Base-by-base conservation (phyloP, 2,888 invertebrate genomes). In the Bembecia ichneumoniformis region DNA sequence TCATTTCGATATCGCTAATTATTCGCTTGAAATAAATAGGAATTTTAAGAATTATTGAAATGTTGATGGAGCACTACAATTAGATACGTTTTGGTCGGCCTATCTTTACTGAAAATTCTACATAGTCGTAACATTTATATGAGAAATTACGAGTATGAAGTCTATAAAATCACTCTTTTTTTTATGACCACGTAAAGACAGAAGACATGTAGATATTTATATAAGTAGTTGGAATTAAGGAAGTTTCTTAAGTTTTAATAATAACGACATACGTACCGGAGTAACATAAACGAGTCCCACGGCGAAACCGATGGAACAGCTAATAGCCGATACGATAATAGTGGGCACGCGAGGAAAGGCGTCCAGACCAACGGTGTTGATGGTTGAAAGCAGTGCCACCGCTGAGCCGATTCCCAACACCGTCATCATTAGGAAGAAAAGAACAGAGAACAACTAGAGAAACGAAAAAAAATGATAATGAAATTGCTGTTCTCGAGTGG, bases 371-470 rank as follows among this genome's bases (percentile, higher is more conserved):
- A 92, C 89, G 0, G 92, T 91, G 64, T 93, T 91, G 52, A 92
- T 82, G 28, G 90, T 90, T 11, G 91, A 91, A 54, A 91, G 89
- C 9, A 94, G 80, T 0, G 93, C 93, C 28, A 93, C 92, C 4
- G 92, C 89, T 49, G 93, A 93, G 1, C 95, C 95, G 14, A 93
- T 83, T 10, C 94, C 95, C 52, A 95, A 83, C 2, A 93, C 92
- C 52, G 92, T 90, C 77, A 95, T 84, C 95, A 95, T 95, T 60
- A 93, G 80, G 87, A 95, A 95, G 82, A 95, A 95, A 11, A 94
- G 74, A 3, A 93, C 92, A 0, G 94, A 87, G 74, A 94, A 95
- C 34, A 94, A 70, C 91, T 92, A 77, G 11, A 80, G 81, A 48
- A 5, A 50, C 7, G 50, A 28, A 28, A 28, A 7, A 2, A n/a